phyloP scores from a whole-genome alignment of 2,888 invertebrate species.

The Apoderus coryli region DNA sequence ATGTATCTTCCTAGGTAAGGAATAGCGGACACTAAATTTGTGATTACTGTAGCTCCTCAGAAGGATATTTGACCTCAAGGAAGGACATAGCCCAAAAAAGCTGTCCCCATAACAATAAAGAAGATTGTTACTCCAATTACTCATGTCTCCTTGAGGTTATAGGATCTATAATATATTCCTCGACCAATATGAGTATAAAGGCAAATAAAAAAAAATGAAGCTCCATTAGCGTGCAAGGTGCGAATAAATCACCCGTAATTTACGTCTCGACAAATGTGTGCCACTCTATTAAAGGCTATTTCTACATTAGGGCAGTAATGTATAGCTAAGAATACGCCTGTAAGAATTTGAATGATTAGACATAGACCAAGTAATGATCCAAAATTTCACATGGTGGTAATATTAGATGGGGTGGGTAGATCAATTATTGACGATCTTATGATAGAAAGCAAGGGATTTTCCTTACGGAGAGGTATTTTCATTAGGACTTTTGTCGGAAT shows the following conservation, averaged over 20 bases:
- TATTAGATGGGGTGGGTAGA: conserved; percentile 45
- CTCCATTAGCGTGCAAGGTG: conserved; percentile 53
- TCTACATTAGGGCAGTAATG: conserved; percentile 50
- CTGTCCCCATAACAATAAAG: conserved; percentile 53
- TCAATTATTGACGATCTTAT: conserved; percentile 43
- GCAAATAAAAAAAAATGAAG: conserved; percentile 58
- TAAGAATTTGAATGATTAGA: conserved; percentile 49
- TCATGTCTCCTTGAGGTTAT: conserved; percentile 42
- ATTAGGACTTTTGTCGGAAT: conserved; percentile 36
- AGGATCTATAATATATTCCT: conserved; percentile 40
- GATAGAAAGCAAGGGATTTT: conserved; percentile 40
- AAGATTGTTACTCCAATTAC: conserved; percentile 47
- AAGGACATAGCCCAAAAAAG: conserved; percentile 64
- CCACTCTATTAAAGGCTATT: conserved; percentile 49
- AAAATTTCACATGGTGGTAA: conserved; percentile 53
- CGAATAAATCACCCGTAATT: conserved; percentile 55
- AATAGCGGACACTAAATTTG: conserved; percentile 53
- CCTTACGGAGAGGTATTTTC: conserved; percentile 35
- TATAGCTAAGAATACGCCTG: conserved; percentile 55
- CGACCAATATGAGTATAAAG: conserved; percentile 54
- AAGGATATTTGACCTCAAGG: conserved; percentile 74
- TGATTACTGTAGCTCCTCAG: conserved; percentile 58
- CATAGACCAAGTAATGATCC: conserved; percentile 49
- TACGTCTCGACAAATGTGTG: conserved; percentile 55
- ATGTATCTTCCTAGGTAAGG: conserved; percentile 48